Evolutionary conservation across 2,888 invertebrate species (phyloP).

Genomic region (Eristalis tenax): DNA sequence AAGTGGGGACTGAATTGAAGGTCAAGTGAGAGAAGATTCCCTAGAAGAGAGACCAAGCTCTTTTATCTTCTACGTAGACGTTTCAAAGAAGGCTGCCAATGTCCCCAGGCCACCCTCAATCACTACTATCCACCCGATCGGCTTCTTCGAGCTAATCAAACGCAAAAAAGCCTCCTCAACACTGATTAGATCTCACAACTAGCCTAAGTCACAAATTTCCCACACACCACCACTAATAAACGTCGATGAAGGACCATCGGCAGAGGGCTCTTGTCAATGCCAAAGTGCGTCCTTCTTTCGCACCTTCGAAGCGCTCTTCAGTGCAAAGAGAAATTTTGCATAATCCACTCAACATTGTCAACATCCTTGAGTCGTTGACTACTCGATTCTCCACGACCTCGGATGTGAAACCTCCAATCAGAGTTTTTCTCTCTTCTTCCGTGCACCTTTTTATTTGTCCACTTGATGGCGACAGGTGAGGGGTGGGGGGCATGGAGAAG

Average conservation of each 20-base stretch:
- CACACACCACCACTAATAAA: background rate
- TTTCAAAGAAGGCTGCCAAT: too few species aligned
- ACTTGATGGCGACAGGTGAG: conserved; percentile 36
- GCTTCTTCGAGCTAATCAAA: too few species aligned
- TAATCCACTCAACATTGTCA: conserved; percentile 68
- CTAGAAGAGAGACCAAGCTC: too few species aligned
- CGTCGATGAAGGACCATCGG: background rate
- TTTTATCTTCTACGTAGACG: too few species aligned
- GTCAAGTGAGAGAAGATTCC: too few species aligned
- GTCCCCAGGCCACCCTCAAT: too few species aligned
- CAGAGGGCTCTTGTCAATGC: background rate
- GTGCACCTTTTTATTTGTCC: conserved; percentile 50
- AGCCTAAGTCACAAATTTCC: background rate
- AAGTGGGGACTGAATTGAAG: too few species aligned
- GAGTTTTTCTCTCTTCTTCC: background rate
- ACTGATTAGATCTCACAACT: background rate
- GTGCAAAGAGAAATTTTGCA: conserved; percentile 36
- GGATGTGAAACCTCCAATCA: conserved; percentile 32
- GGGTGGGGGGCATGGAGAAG: background rate
- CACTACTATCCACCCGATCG: too few species aligned
- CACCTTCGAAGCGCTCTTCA: conserved; percentile 56
- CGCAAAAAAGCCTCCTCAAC: too few species aligned
- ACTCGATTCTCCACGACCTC: conserved; percentile 35
- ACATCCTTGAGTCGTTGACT: conserved; percentile 61
- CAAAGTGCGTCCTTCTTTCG: conserved; percentile 59